phyloP scores from a whole-genome alignment of 2,888 invertebrate species.

The Thymelicus acteon region DNA sequence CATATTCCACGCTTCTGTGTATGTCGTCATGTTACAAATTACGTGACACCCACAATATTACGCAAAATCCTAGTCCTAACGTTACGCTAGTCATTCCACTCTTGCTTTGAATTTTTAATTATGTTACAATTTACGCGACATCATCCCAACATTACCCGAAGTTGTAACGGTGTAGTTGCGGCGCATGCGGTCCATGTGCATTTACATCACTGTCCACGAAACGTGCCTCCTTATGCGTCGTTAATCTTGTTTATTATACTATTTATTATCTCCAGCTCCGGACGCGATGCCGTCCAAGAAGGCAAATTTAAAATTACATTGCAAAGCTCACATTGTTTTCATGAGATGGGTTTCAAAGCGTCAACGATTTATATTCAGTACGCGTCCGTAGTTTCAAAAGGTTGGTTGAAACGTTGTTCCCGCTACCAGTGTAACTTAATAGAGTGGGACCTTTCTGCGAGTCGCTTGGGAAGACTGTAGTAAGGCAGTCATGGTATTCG shows the following conservation, averaged over 20 bases:
- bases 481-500: too few relatives aligned
- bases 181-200: slow-evolving; percentile 68
- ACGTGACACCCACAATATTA: too few relatives aligned
- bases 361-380: slow-evolving; percentile 14
- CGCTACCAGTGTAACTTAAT: neutral
- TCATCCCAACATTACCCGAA: slow-evolving; percentile 38
- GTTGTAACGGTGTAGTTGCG: slow-evolving; percentile 51
- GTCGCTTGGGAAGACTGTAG: neutral
- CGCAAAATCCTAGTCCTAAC: too few relatives aligned
- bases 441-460: neutral
- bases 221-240: slow-evolving; percentile 80
- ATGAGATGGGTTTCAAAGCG: slow-evolving; percentile 32
- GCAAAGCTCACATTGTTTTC: slow-evolving; percentile 42
- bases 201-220: slow-evolving; percentile 76
- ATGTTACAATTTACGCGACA: too few relatives aligned
- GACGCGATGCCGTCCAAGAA: slow-evolving; percentile 54
- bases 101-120: too few relatives aligned
- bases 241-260: slow-evolving; percentile 82
- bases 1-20: too few relatives aligned
- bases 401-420: slow-evolving; percentile 13
- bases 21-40: too few relatives aligned
- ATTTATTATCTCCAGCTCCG: slow-evolving; percentile 72
- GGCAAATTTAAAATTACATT: slow-evolving; percentile 59
- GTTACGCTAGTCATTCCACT: too few relatives aligned
- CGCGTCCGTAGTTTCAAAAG: slow-evolving; percentile 14